These are phyloP conservation scores for Campoletis sonorensis DNA, from an alignment of 1,140 invertebrate species.

Conservation along the genomic window DNA sequence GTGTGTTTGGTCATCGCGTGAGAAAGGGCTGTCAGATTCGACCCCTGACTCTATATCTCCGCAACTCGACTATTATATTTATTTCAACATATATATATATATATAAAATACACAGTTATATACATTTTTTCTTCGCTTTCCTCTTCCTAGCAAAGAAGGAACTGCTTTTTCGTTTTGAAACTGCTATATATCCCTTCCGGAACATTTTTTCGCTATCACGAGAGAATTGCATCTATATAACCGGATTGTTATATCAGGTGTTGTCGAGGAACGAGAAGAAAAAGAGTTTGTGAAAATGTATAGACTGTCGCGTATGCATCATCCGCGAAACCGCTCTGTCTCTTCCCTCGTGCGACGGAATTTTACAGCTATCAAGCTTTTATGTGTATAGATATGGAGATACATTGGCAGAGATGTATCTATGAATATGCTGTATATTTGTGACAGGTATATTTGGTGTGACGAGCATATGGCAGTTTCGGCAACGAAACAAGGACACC, in stretches of 20 bases:
- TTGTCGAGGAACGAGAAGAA: slow-evolving; percentile 48
- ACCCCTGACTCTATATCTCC: slow-evolving; percentile 62
- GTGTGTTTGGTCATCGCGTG: slow-evolving; percentile 65
- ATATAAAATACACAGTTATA: background rate
- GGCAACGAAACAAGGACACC: background rate
- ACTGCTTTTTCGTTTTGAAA: slow-evolving; percentile 36
- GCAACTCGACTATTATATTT: slow-evolving; percentile 20
- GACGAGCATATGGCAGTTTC: background rate
- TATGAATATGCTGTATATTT: background rate
- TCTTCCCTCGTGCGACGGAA: background rate
- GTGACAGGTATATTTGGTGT: background rate
- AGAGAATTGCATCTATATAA: slow-evolving; percentile 26
- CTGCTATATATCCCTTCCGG: slow-evolving; percentile 38
- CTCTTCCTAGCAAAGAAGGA: slow-evolving; percentile 17
- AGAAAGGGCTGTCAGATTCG: slow-evolving; percentile 74
- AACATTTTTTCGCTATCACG: slow-evolving; percentile 30
- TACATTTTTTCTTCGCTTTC: background rate
- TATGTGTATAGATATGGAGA: no score
- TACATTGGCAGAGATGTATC: no score
- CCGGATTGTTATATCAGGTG: background rate
- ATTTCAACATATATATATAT: slow-evolving; percentile 29
- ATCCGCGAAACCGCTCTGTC: slow-evolving; percentile 6
- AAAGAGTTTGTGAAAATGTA: background rate
- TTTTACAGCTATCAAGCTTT: background rate
- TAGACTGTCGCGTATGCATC: slow-evolving; percentile 37